Evolutionary conservation across 1,140 invertebrate species (phyloP).

Genomic region (Drosophila mojavensis): DNA sequence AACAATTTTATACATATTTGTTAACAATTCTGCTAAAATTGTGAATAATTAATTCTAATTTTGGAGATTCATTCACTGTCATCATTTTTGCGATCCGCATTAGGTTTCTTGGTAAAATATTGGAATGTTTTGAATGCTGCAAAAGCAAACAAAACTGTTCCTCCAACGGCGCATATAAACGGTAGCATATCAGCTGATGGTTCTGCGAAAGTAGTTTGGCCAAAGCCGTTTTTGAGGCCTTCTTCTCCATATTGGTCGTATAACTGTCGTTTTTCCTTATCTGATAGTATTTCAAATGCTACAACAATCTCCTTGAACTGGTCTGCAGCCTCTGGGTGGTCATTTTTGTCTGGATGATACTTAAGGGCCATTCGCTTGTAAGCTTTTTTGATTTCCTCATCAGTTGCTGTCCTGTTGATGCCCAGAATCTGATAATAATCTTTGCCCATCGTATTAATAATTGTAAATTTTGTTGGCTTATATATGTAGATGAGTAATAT

Average conservation of each 20-base stretch:
- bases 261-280: constrained; percentile 62
- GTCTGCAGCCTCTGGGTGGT: constrained; percentile 61
- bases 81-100: constrained; percentile 20
- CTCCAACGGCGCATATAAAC: constrained; percentile 64
- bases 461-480: background rate
- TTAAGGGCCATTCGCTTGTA: constrained; percentile 63
- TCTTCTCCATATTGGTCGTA: constrained; percentile 62
- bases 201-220: constrained; percentile 33
- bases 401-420: constrained; percentile 44
- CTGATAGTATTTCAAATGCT: constrained; percentile 59
- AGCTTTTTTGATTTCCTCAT: constrained; percentile 53
- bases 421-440: constrained; percentile 62
- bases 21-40: no score
- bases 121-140: constrained; percentile 66
- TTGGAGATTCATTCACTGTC: no score
- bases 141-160: constrained; percentile 65
- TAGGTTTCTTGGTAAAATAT: constrained; percentile 60
- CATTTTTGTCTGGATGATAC: constrained; percentile 68
- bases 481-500: no score
- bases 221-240: constrained; percentile 34
- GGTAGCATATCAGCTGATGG: constrained; percentile 60
- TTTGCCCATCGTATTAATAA: constrained; percentile 42
- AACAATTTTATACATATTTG: no score
- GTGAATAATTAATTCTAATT: no score
- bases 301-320: constrained; percentile 56